Conservation (phyloP, 2,888 invertebrate genomes). For the Eutolmus rufibarbis region DNA sequence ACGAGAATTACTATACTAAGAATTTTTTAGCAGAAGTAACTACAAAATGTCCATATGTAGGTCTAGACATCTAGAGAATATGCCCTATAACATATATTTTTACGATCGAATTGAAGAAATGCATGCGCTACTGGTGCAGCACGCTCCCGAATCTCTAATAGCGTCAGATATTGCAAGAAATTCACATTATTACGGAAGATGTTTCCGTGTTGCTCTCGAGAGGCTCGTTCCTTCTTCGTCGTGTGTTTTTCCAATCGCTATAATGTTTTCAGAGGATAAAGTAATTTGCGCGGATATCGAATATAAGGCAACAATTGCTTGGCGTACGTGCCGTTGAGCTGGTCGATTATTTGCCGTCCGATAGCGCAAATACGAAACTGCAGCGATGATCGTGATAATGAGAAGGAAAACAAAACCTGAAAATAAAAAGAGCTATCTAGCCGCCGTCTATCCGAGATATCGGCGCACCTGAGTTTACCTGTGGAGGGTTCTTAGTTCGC, state of each 20-base stretch:
- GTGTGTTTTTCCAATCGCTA: background rate
- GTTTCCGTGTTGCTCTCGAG: background rate
- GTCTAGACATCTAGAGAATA: background rate
- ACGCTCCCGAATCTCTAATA: background rate
- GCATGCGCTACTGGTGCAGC: background rate
- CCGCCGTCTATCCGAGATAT: background rate
- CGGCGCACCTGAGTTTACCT: background rate
- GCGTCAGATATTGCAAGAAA: background rate
- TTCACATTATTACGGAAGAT: background rate
- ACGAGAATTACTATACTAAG: too few species aligned
- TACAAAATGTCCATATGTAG: too few species aligned
- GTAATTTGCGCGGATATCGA: background rate
- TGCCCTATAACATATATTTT: background rate
- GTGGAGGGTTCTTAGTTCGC: background rate
- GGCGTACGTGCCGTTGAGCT: background rate
- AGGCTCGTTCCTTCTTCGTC: background rate
- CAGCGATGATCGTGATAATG: constrained; percentile 9
- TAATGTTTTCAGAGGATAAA: background rate
- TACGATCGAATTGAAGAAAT: background rate
- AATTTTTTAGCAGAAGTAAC: too few species aligned
- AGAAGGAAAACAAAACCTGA: background rate
- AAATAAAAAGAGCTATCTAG: background rate
- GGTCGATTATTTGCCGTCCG: background rate
- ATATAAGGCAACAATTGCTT: background rate
- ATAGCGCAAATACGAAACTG: background rate